Evolutionary conservation across 2,888 invertebrate genomes (phyloP).

Genomic region (Tubulanus polymorphus): DNA sequence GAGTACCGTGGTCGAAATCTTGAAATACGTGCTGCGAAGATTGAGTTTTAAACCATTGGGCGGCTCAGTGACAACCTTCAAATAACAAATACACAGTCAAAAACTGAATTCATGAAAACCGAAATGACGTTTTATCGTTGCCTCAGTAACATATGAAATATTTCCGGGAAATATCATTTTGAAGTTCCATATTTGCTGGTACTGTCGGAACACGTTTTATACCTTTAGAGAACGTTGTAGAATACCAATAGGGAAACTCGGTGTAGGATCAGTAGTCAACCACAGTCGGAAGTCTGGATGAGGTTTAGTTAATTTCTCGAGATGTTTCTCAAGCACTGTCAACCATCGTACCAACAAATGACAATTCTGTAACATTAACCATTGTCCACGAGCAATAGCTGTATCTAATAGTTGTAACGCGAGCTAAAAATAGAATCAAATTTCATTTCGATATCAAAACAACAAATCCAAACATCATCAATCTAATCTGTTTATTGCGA

Average conservation of each 20-base stretch:
- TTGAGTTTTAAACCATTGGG: conserved; percentile 87
- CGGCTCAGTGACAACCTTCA: conserved; percentile 83
- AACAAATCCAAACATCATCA: not conserved
- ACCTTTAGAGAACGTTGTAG: conserved; percentile 78
- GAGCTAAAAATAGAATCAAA: conserved; percentile 55
- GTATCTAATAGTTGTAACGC: conserved; percentile 60
- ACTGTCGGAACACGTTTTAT: no score
- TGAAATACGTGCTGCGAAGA: conserved; percentile 81
- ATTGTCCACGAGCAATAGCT: conserved; percentile 65
- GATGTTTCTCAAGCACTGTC: conserved; percentile 73
- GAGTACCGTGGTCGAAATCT: conserved; percentile 71
- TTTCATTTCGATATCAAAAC: not conserved
- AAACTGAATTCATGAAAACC: no score
- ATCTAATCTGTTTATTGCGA: not conserved
- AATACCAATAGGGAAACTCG: conserved; percentile 83
- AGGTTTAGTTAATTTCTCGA: conserved; percentile 74
- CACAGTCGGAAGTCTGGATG: conserved; percentile 89
- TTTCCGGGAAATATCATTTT: no score
- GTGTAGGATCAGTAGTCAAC: conserved; percentile 86
- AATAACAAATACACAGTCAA: not conserved
- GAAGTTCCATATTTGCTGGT: no score
- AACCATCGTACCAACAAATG: conserved; percentile 79
- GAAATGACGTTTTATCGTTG: no score
- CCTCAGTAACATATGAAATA: no score
- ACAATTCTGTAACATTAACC: conserved; percentile 91